Evolutionary conservation across 2,888 invertebrate species (phyloP).

Genomic region (Cepaea hortensis): DNA sequence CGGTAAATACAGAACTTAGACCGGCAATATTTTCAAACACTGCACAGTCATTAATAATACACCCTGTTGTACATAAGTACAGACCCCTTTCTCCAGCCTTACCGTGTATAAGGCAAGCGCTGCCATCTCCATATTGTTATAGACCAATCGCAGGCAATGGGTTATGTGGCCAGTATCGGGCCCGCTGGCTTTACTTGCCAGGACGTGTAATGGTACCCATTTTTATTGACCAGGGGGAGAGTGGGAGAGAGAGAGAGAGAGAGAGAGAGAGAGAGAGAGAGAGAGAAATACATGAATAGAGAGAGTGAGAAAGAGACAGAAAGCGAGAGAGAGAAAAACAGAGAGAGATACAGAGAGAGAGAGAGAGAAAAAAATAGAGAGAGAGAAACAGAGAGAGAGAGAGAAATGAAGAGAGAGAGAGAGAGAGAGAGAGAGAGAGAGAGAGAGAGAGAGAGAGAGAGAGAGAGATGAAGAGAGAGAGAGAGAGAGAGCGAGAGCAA

Average conservation of each 20-base stretch:
- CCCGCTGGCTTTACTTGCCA: no score
- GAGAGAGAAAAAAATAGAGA: background rate
- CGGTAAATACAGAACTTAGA: no score
- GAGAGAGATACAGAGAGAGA: background rate
- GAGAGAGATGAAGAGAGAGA: background rate
- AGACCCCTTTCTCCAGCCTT: no score
- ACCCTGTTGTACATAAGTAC: no score
- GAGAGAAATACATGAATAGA: background rate
- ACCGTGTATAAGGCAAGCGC: no score
- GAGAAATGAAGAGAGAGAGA: background rate
- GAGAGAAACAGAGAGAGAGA: background rate
- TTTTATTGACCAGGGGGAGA: background rate
- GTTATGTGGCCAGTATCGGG: no score
- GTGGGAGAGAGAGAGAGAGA: background rate
- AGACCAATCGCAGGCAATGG: no score
- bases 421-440: background rate
- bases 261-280: conserved; percentile 17
- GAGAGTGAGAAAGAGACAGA: background rate
- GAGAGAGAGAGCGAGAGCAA: background rate
- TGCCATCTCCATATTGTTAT: no score
- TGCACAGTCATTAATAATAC: no score
- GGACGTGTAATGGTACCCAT: no score
- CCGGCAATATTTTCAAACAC: no score
- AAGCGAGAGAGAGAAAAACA: background rate
- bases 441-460: background rate